phyloP scores from a whole-genome alignment of 2,888 invertebrate species.

The Sacculina carcini region DNA sequence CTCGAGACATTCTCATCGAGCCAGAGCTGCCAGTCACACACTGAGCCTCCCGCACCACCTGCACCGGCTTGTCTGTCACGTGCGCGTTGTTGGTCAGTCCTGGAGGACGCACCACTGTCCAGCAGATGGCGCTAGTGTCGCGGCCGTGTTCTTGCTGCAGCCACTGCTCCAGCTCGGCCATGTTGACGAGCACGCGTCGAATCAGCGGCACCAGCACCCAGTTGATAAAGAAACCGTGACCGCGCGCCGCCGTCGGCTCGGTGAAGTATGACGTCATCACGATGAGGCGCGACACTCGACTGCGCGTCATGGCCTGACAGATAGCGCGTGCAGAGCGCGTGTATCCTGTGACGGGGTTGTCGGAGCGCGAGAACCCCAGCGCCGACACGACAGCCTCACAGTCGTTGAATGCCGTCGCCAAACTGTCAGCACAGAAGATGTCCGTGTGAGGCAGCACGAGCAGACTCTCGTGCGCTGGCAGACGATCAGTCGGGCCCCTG shows the following conservation, averaged over 20 bases:
- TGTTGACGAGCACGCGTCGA: conserved; percentile 12
- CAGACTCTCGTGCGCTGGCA: conserved; percentile 9
- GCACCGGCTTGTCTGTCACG: not conserved
- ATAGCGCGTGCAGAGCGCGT: conserved; percentile 10
- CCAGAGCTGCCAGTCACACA: conserved; percentile 1
- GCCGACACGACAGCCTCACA: conserved; percentile 14
- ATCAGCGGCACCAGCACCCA: conserved; percentile 13
- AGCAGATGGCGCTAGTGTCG: conserved; percentile 12
- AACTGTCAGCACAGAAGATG: conserved; percentile 10
- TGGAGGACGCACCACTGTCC: conserved; percentile 13
- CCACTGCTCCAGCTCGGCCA: conserved; percentile 13
- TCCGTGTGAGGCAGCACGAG: conserved; percentile 12
- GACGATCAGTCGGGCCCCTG: conserved; percentile 10
- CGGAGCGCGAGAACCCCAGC: conserved; percentile 11
- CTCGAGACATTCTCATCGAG: conserved; percentile 8
- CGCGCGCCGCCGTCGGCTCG: conserved; percentile 7
- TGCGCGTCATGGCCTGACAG: conserved; percentile 8
- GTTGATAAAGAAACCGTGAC: conserved; percentile 12
- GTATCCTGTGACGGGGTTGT: conserved; percentile 12
- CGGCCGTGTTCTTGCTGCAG: conserved; percentile 8
- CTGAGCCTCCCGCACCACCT: conserved; percentile 6
- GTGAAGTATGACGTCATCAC: conserved; percentile 13
- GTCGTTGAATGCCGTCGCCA: conserved; percentile 8
- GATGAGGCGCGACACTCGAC: conserved; percentile 9
- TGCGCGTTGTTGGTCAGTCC: conserved; percentile 9